Base-by-base conservation (phyloP, 2,888 invertebrate genomes). In the Caenorhabditis sp. region DNA sequence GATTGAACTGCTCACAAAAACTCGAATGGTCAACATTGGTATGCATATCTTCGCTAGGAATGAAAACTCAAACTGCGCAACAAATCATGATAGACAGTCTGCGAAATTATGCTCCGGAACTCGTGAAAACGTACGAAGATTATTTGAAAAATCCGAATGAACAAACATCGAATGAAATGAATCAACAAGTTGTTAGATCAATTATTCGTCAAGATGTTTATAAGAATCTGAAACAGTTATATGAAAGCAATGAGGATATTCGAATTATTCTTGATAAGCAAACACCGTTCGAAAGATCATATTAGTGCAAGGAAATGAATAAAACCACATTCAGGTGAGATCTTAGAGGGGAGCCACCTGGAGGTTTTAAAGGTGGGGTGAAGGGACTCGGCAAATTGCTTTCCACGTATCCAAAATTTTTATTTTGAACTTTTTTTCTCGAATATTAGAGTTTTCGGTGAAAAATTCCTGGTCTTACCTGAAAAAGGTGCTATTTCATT, bases 201-300 rank as follows among this genome's bases (percentile, higher is more conserved):
- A 31, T 69, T 17, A 57, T 27, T 7, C 63, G 60, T n/a, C 63
- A 63, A 0, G 25, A 54, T 1, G 63, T 69, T 3, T 60, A 69
- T 21, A 57, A 56, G 0, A 60, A 57, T 21, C 36, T 69, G 20
- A 69, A 69, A n/a, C 63, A 69, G 7, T 31, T 69, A 0, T 69
- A 69, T 57, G n/a, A 31, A 21, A 50, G 21, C 1, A 57, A 69
- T 57, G 56, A 49, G 25, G 57, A 64, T 14, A 49, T 69, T n/a
- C 43, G 63, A 27, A 69, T 38, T 20, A 61, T 69, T 10, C n/a
- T 69, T 10, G 69, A 69, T 52, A 69, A 50, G 26, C 69, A 69
- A 23, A 60, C 63, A 23, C 69, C 69, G 27, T 21, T 69, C 1
- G 60, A 63, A 38, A 25, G 69, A 2, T 14, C 63, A 12, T 10